Evolutionary conservation across 2,113 vertebrate species (phyloP).

Genomic region (Plecotus auritus): DNA sequence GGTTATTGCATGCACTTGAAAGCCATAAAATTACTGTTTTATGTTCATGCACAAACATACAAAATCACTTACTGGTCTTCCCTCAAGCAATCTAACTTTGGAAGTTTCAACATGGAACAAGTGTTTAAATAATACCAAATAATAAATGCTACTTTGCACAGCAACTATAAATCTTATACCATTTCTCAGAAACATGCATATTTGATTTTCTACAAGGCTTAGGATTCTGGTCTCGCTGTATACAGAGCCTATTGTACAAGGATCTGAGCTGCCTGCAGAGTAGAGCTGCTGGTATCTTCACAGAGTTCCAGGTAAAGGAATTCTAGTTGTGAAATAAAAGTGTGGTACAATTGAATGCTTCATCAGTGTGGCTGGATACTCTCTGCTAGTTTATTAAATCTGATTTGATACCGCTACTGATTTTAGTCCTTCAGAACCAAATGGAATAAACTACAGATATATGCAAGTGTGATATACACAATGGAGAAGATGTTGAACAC

Average conservation of each 20-base stretch:
- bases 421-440: background rate
- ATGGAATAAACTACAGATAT: background rate
- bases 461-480: background rate
- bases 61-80: background rate
- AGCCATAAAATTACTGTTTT: background rate
- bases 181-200: background rate
- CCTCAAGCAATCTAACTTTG: background rate
- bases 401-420: background rate
- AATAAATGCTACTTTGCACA: background rate
- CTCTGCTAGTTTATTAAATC: background rate
- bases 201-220: background rate
- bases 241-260: background rate
- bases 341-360: background rate
- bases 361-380: background rate
- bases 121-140: constrained; percentile 29
- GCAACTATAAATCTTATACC: background rate
- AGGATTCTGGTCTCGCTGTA: background rate
- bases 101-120: background rate
- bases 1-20: background rate
- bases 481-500: background rate
- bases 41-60: background rate
- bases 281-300: background rate
- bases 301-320: background rate
- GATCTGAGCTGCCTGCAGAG: background rate
- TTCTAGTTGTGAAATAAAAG: background rate